Evolutionary conservation across 2,113 vertebrate species (phyloP), one percentile per base, ranked within the genome.

Genomic region (Neomonachus schauinslandi): DNA sequence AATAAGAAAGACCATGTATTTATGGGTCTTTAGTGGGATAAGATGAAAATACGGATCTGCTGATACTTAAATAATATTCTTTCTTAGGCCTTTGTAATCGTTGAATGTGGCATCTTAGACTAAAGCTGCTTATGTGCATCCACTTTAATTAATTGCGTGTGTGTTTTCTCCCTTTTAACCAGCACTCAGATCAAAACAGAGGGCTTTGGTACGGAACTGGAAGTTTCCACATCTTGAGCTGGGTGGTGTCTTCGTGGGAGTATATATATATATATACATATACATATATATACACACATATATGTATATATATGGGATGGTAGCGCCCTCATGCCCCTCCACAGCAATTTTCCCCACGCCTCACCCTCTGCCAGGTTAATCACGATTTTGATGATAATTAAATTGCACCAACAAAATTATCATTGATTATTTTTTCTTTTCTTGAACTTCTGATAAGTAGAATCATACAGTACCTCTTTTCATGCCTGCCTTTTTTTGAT

Each of bases 11-110:
- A 65, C 63, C 87, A 53, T 77, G 46, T 97, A 95, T 36, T 28
- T 91, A 85, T 0, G 2, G 95, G 61, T 53, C 53, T 97, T n/a
- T 83, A 94, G 69, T 93, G 65, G 76, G 22, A 53, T 33, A 65
- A 80, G 28, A 97, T 95, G 94, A 85, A 72, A 85, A 76, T 95
- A 94, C 46, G 10, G 33, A 42, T 96, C 97, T 97, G 85, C 74
- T 85, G 97, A 86, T 74, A 94, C 89, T 97, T 98, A 97, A 97
- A 96, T 61, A 97, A 84, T 83, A 93, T n/a, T 96, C 79, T 95
- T 91, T 97, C 94, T 82, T 94, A 83, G 92, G 96, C 21, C 91
- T 96, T 82, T 92, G 51, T 51, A 57, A 59, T 77, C 1, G 3
- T 11, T 59, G 19, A 53, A 39, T 26, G n/a, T 83, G 67, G 26